Evolutionary conservation across 2,797 vertebrate species (phyloP).

Genomic region (Myotis myotis): DNA sequence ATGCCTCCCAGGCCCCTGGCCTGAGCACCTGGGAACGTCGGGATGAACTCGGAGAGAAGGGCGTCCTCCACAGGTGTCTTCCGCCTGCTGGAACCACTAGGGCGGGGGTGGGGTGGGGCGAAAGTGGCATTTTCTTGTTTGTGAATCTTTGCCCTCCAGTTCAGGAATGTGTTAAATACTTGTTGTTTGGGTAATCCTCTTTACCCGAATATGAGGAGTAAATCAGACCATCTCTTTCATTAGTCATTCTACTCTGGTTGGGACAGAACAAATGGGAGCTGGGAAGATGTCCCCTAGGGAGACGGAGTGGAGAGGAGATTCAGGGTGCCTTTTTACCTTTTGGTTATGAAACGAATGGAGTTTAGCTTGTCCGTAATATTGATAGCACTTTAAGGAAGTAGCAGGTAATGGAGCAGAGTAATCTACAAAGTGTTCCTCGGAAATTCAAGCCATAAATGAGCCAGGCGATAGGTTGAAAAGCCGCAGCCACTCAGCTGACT

Average conservation of each 20-base stretch:
- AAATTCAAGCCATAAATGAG: not conserved
- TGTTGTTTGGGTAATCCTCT: not conserved
- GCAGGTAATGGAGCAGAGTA: not conserved
- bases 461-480: not conserved
- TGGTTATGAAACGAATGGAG: not conserved
- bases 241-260: not conserved
- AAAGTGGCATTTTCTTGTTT: not conserved
- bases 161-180: not conserved
- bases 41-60: not conserved
- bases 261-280: not conserved
- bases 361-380: not conserved
- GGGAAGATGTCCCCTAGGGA: too few species aligned
- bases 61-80: too few species aligned
- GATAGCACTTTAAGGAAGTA: not conserved
- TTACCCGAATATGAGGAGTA: not conserved
- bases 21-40: not conserved
- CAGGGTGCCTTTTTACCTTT: not conserved
- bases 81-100: not conserved
- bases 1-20: not conserved
- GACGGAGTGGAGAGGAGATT: too few species aligned
- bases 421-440: not conserved
- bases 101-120: too few species aligned
- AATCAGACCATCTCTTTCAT: too few species aligned
- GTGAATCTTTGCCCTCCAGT: not conserved
- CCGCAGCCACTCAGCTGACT: not conserved